Base-by-base conservation (phyloP, 2,888 invertebrate species). In the Meteorus colon region DNA sequence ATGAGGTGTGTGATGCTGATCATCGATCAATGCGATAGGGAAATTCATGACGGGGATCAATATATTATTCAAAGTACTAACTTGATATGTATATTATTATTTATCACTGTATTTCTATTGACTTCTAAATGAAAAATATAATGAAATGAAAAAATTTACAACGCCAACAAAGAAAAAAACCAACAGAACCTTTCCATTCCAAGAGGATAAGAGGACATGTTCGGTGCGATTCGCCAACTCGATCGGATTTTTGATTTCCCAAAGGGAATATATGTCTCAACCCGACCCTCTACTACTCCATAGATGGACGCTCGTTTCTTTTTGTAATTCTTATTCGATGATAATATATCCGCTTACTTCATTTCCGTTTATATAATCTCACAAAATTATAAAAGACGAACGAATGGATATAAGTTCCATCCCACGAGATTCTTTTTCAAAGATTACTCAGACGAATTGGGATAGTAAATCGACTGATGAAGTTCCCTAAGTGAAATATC, bases 201-300 rank as follows among this genome's bases (percentile, higher is more conserved):
- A 27, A 8, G 5, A 60, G 8, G 1, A 60, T 55, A 55, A 19
- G 24, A 60, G 1, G 27, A 55, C 55, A 55, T 55, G n/a, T 29
- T 34, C 63, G 10, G 14, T 60, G 19, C 67, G 45, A 67, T 67
- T 67, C 45, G 27, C 41, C 45, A 24, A 41, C 67, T 37, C 76
- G 65, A 78, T 72, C 65, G 63, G 76, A 41, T 76, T 77, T 51
- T 68, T 77, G 76, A 76, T 63, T 74, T 79, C 75, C 67, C 77
- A 69, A 48, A n/a, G 77, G 77, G 75, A 75, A 59, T 67, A 34
- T 67, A 37, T 24, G 45, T 37, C 27, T 41, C 41, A 12, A 41
- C 12, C 41, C 41, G 41, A 34, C 34, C 8, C 5, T 34, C 5
- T 34, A 34, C 34, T 8, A 4, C 8, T 8, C 34, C 34, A 34